Percentiles rank a stretch among this genome's conserved stretches.
Conservation (phyloP, 2,888 invertebrate genomes). For the Dorcus hopei region DNA sequence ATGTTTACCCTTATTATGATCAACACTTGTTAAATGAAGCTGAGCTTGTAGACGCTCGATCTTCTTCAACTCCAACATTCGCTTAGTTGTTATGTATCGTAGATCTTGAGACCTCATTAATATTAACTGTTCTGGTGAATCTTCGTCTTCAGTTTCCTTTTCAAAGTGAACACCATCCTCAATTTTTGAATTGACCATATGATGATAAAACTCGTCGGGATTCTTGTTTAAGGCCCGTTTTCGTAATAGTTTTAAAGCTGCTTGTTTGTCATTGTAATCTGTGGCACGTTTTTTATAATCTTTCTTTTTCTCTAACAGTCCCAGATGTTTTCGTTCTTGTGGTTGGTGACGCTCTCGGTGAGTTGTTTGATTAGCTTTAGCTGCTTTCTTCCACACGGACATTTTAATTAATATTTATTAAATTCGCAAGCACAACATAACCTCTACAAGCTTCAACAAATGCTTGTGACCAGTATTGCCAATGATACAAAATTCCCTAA, state of each 20-base stretch:
- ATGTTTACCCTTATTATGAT: slow-evolving; percentile 71
- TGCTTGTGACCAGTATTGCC: too few species aligned
- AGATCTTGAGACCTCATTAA: slow-evolving; percentile 90
- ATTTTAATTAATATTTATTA: slow-evolving; percentile 48
- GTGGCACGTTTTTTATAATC: slow-evolving; percentile 77
- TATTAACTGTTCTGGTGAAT: slow-evolving; percentile 79
- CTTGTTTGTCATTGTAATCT: slow-evolving; percentile 79
- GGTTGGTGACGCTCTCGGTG: slow-evolving; percentile 86
- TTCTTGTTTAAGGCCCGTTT: slow-evolving; percentile 88
- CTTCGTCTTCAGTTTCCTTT: slow-evolving; percentile 66
- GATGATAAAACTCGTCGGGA: slow-evolving; percentile 98
- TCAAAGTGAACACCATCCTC: slow-evolving; percentile 63
- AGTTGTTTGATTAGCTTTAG: slow-evolving; percentile 78
- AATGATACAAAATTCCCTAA: too few species aligned
- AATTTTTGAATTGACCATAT: slow-evolving; percentile 88
- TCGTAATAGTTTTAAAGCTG: slow-evolving; percentile 74
- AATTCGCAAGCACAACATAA: not conserved
- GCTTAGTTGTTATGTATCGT: slow-evolving; percentile 73
- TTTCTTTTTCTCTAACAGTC: slow-evolving; percentile 84
- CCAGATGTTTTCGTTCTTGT: slow-evolving; percentile 70
- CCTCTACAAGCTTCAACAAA: too few species aligned
- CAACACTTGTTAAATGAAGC: slow-evolving; percentile 78
- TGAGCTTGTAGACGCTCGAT: slow-evolving; percentile 71
- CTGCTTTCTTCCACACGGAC: slow-evolving; percentile 89
- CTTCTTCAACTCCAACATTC: slow-evolving; percentile 78